Evolutionary conservation across 2,113 vertebrate genomes (phyloP).

Genomic region (Antechinus flavipes): DNA sequence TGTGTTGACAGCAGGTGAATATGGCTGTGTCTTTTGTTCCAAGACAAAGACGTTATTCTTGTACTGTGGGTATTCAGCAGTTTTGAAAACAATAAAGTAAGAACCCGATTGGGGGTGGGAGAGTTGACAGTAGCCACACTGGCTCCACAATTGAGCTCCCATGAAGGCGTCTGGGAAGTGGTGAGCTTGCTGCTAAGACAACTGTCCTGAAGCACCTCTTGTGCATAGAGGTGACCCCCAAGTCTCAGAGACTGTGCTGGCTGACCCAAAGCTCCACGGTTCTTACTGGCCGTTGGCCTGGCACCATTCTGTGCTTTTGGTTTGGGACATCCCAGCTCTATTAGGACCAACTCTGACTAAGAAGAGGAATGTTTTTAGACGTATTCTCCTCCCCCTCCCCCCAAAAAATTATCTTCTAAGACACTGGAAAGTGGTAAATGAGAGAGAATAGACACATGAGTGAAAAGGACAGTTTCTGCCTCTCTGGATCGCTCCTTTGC

Average conservation of each 20-base stretch:
- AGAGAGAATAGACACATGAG: background rate
- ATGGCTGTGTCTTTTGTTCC: background rate
- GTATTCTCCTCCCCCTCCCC: too few species aligned
- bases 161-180: background rate
- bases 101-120: background rate
- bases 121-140: background rate
- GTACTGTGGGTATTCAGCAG: background rate
- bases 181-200: background rate
- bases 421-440: background rate
- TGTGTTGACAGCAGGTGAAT: background rate
- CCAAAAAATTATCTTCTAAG: background rate
- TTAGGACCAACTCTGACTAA: background rate
- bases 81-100: background rate
- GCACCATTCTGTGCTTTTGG: background rate
- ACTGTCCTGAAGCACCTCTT: background rate
- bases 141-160: background rate
- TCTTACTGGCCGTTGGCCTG: background rate
- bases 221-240: background rate
- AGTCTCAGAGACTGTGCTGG: background rate
- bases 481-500: background rate
- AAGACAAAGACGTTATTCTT: background rate
- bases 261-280: too few species aligned
- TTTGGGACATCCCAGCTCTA: background rate
- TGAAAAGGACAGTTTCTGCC: background rate
- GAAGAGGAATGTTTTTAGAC: background rate